Conservation (phyloP, 2,888 invertebrate genomes). For the Micoletzkya japonica region DNA sequence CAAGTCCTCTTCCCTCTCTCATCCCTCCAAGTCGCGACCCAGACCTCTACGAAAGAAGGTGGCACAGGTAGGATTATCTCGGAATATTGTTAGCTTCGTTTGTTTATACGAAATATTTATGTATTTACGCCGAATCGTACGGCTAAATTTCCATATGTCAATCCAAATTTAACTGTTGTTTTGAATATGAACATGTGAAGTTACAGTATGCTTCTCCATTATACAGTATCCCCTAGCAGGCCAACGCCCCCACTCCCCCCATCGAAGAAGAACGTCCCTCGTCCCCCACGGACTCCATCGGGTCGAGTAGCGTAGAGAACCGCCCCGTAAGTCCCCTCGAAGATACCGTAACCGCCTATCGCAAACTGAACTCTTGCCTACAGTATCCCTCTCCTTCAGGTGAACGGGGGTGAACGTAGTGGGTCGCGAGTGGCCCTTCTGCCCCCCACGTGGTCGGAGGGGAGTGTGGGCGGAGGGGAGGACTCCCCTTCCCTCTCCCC, state of each 20-base stretch:
- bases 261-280: conserved; percentile 21
- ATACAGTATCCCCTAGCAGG: neutral
- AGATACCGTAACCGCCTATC: neutral
- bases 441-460: too few species aligned
- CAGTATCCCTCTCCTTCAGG: neutral
- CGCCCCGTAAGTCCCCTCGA: neutral
- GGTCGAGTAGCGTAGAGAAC: conserved; percentile 10
- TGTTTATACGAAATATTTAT: too few species aligned
- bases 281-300: conserved; percentile 18
- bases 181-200: too few species aligned
- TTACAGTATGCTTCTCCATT: neutral
- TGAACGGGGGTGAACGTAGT: too few species aligned
- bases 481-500: conserved; percentile 7
- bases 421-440: conserved; percentile 7
- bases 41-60: conserved; percentile 26
- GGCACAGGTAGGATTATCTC: conserved; percentile 6
- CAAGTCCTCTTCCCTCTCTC: conserved; percentile 40
- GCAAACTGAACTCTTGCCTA: neutral
- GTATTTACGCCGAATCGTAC: too few species aligned
- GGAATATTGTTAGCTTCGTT: too few species aligned
- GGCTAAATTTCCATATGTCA: too few species aligned
- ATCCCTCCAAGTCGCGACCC: conserved; percentile 45
- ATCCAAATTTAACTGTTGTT: too few species aligned
- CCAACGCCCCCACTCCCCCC: neutral
- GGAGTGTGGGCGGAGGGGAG: too few species aligned